Percentiles rank a stretch among this genome's conserved stretches.
These are phyloP conservation scores for Phalloptychus januarius DNA, from an alignment of 2,797 vertebrate genomes.

Conservation along the genomic window DNA sequence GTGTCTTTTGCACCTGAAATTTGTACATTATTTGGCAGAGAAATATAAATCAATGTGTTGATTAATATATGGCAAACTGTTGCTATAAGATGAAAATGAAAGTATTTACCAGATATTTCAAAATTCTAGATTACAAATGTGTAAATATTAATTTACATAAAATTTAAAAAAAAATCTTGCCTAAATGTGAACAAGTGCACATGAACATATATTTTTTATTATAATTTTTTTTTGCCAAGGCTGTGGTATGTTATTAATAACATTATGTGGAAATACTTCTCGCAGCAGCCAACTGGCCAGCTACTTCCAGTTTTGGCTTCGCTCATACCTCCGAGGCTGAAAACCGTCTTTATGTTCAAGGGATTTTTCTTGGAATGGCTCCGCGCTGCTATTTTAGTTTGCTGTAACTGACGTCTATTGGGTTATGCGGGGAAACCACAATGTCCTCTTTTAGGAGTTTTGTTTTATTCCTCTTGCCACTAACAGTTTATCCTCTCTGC, in stretches of 20 bases:
- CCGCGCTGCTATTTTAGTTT: conserved; percentile 68
- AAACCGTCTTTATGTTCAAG: conserved; percentile 58
- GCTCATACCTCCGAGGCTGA: conserved; percentile 39
- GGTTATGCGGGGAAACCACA: conserved; percentile 73
- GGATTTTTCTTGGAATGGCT: conserved; percentile 69
- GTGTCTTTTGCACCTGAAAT: conserved; percentile 3
- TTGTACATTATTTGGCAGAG: conserved; percentile 5
- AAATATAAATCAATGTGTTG: conserved; percentile 1
- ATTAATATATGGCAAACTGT: neutral
- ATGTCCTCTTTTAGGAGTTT: conserved; percentile 73
- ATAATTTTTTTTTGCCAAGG: conserved; percentile 12
- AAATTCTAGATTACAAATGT: neutral
- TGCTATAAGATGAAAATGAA: neutral
- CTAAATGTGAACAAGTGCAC: neutral
- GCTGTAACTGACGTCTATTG: conserved; percentile 66
- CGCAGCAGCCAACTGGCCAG: conserved; percentile 25
- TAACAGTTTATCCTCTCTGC: conserved; percentile 77
- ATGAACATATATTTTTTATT: neutral
- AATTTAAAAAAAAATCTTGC: neutral
- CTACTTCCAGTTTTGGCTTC: conserved; percentile 48
- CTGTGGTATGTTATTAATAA: conserved; percentile 39
- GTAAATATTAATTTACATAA: neutral
- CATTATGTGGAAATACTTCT: conserved; percentile 48
- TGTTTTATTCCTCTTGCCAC: conserved; percentile 73
- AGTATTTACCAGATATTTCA: neutral